A percentile compares a stretch with the other conserved stretches of the same genome.
Conservation (phyloP, 2,113 vertebrate species). For the Sylvicapra grimmia region DNA sequence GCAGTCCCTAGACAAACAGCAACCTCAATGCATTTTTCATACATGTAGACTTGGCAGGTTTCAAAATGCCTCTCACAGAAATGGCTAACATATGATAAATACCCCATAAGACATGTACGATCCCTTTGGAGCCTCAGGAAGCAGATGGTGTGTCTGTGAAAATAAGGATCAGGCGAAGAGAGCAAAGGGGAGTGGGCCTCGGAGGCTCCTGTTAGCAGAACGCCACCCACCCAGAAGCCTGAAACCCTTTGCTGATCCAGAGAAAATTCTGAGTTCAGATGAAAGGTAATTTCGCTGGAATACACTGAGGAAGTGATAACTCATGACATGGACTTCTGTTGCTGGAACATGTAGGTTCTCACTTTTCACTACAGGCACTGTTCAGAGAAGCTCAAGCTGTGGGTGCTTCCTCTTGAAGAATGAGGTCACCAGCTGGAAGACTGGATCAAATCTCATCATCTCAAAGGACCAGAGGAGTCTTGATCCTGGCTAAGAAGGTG, state of each 20-base stretch:
- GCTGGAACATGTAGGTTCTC: background rate
- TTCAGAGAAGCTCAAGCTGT: background rate
- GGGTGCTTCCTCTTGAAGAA: background rate
- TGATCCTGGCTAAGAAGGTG: accelerated
- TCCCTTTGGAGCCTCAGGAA: constrained; percentile 49
- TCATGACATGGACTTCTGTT: background rate
- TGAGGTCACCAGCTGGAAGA: background rate
- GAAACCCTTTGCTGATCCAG: constrained; percentile 52
- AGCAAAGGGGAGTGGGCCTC: constrained; percentile 28
- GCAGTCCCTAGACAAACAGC: background rate
- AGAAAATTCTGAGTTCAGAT: constrained; percentile 37
- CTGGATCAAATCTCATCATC: accelerated
- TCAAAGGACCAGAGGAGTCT: accelerated
- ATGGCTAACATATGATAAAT: constrained; percentile 60
- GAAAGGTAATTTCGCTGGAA: background rate
- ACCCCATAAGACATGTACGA: constrained; percentile 34
- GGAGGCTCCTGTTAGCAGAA: constrained; percentile 30
- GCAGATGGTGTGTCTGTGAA: constrained; percentile 66
- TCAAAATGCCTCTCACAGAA: constrained; percentile 54
- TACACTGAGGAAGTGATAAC: constrained; percentile 29
- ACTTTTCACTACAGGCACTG: background rate
- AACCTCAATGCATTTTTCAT: background rate
- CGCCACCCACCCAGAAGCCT: constrained; percentile 3
- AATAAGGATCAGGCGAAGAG: constrained; percentile 49
- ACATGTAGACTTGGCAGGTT: constrained; percentile 32